A percentile compares a stretch with the other conserved stretches of the same genome.
Evolutionary conservation across 2,888 invertebrate species (phyloP).

Genomic region (Bombylius major): DNA sequence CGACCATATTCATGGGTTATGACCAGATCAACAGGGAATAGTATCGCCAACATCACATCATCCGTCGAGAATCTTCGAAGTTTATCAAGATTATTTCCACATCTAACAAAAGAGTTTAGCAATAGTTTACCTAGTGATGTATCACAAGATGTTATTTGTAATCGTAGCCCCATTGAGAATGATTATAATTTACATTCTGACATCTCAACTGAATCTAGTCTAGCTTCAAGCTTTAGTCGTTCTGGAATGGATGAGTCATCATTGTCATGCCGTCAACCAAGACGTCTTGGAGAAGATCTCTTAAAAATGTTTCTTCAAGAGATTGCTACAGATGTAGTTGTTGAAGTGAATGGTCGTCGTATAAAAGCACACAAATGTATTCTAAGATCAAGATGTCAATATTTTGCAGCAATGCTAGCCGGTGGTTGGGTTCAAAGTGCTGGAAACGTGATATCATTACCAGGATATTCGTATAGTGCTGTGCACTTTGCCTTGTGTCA

Average conservation of each 20-base stretch:
- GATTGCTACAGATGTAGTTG: constrained; percentile 75
- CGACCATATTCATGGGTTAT: constrained; percentile 41
- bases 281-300: constrained; percentile 71
- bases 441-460: constrained; percentile 70
- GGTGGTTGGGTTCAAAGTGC: constrained; percentile 73
- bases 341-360: constrained; percentile 69
- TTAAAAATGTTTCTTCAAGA: constrained; percentile 85
- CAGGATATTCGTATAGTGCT: constrained; percentile 68
- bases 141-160: constrained; percentile 18
- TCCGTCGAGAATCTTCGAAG: constrained; percentile 47
- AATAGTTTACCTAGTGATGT: constrained; percentile 35
- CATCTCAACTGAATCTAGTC: constrained; percentile 43
- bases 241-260: constrained; percentile 42
- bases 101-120: constrained; percentile 38
- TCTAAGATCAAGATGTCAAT: constrained; percentile 78
- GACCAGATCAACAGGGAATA: constrained; percentile 47
- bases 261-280: constrained; percentile 40
- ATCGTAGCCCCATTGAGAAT: constrained; percentile 29
- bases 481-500: constrained; percentile 87
- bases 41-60: constrained; percentile 38
- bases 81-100: constrained; percentile 49
- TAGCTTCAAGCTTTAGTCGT: constrained; percentile 45
- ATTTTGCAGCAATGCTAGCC: constrained; percentile 82
- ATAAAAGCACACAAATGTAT: constrained; percentile 88
- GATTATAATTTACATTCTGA: constrained; percentile 41